These are phyloP conservation scores for Penelope pileata DNA, from an alignment of 2,113 vertebrate species.

Conservation along the genomic window DNA sequence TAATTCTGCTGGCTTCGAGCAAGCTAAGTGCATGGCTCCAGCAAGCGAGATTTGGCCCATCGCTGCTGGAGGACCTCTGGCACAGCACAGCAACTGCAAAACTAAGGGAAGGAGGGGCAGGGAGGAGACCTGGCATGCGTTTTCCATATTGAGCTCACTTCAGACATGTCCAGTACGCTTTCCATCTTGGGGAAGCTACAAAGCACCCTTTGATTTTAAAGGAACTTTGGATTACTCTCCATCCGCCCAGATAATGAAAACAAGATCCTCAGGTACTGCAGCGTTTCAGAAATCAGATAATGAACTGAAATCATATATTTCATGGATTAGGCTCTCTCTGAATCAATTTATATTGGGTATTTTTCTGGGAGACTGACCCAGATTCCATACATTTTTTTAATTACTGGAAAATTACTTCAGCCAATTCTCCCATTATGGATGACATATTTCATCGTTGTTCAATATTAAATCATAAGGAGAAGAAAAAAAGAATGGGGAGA, in stretches of 20 bases:
- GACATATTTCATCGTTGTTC: conserved; percentile 9
- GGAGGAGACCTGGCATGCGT: not conserved
- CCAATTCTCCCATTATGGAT: conserved; percentile 15
- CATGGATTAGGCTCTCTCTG: conserved; percentile 7
- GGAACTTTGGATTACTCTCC: not conserved
- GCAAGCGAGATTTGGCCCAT: not conserved
- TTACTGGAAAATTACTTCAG: conserved; percentile 55
- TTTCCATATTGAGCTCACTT: not conserved
- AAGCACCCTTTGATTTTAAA: not conserved
- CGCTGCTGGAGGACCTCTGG: not conserved
- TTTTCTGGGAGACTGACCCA: conserved; percentile 38
- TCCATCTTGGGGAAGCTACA: not conserved
- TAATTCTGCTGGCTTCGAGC: not conserved
- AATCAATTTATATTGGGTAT: conserved; percentile 39
- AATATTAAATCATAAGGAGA: conserved; percentile 40
- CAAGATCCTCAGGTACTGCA: conserved; percentile 19
- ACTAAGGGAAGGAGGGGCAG: not conserved
- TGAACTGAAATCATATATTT: conserved; percentile 46
- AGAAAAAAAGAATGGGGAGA: conserved; percentile 1
- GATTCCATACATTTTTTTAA: conserved; percentile 59
- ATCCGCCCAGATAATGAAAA: not conserved
- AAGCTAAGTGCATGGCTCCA: not conserved
- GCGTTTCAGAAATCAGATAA: conserved; percentile 32
- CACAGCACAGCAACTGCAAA: not conserved
- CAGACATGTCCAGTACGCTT: not conserved